Base-by-base conservation (phyloP, 2,888 invertebrate genomes). In the Acanthosepion pharaonis region DNA sequence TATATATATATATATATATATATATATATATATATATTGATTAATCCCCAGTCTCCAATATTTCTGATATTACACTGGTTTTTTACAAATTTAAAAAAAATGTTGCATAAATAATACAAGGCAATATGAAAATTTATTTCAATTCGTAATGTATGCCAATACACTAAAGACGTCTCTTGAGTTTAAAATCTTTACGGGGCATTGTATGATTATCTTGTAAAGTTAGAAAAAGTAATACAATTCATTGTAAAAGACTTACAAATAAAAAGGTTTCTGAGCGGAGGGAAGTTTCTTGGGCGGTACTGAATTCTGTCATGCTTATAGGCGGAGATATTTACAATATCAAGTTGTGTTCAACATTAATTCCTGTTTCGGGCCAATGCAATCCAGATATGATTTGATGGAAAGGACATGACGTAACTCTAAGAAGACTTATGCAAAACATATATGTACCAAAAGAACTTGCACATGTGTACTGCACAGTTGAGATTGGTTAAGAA, bases 1-100 rank as follows among this genome's bases (percentile, higher is more conserved):
- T 42, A 42, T 42, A 42, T 42, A 42, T 42, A 59, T 91, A 91
- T 91, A 91, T 91, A 91, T 91, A 91, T 91, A 91, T 91, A 91
- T 91, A 91, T 91, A 91, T 91, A 42, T 91, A 91, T 42, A 42
- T 42, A 91, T 91, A 91, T 91, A 91, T 42, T 48, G 23, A 8
- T 78, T 78, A 78, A n/a, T 78, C 11, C 28, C 9, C n/a, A 78
- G n/a, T 78, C 9, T 6, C 33, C n/a, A 5, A 78, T 33, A 78
- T 78, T n/a, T 33, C n/a, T 78, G n/a, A n/a, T 78, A 23, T 78
- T 33, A 15, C 0, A n/a, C 33, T 78, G 23, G 5, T 23, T n/a
- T 78, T n/a, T 78, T 33, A 11, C n/a, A n/a, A 78, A 33, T 78
- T 9, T 18, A 78, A 78, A 78, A 78, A n/a, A 78, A 78, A n/a